Conservation (phyloP, 2,797 vertebrate species). For the Crax fasciolata region DNA sequence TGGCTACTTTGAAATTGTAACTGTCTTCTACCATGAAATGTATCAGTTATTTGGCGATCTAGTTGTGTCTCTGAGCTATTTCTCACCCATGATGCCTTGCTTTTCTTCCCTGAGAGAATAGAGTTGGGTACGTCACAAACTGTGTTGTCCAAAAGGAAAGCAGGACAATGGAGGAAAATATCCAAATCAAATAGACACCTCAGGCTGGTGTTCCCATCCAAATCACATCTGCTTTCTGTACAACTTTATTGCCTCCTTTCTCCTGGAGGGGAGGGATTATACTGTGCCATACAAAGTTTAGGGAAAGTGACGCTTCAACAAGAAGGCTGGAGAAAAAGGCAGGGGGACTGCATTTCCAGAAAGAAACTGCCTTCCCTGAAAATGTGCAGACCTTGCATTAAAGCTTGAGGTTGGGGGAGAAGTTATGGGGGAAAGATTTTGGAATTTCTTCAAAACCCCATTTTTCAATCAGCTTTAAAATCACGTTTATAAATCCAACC, state of each 20-base stretch:
- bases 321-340: background rate
- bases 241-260: background rate
- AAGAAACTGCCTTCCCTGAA: background rate
- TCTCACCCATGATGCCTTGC: background rate
- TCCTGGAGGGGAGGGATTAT: background rate
- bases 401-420: background rate
- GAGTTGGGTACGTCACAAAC: background rate
- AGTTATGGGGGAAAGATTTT: background rate
- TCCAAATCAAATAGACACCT: background rate
- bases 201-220: background rate
- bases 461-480: conserved; percentile 19
- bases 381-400: background rate
- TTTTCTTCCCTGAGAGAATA: background rate
- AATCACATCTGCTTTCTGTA: background rate
- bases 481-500: conserved; percentile 27
- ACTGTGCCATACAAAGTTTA: background rate
- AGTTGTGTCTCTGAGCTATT: background rate
- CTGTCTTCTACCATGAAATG: background rate
- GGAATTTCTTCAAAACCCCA: background rate
- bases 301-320: background rate
- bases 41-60: background rate
- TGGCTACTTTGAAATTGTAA: background rate
- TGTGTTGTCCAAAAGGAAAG: background rate
- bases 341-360: background rate
- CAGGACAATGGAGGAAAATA: background rate